Percentiles rank a stretch among this genome's conserved stretches.
Conservation (phyloP, 2,113 vertebrate genomes). For the Hiodon alosoides region DNA sequence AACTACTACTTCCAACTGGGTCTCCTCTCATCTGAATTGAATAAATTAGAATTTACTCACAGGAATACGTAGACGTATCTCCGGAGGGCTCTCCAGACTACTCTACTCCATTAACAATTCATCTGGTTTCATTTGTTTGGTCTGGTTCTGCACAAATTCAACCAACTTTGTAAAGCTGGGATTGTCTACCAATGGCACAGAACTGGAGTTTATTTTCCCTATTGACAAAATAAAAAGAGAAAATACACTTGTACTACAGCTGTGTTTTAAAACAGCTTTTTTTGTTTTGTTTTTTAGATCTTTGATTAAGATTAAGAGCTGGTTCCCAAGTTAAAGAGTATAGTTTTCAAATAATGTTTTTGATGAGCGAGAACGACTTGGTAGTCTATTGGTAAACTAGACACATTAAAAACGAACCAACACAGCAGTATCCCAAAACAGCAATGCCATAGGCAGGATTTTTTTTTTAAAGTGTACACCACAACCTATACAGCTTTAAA, state of each 20-base stretch:
- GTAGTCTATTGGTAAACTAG: conserved; percentile 59
- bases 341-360: conserved; percentile 44
- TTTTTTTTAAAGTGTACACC: conserved; percentile 68
- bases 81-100: no score
- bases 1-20: no score
- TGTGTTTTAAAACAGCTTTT: not conserved
- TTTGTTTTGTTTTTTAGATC: not conserved
- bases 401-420: conserved; percentile 59
- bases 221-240: no score
- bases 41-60: no score
- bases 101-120: no score
- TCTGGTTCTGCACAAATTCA: no score
- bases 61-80: no score
- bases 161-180: no score
- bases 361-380: conserved; percentile 54
- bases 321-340: conserved; percentile 44
- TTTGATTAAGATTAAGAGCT: conserved; percentile 61
- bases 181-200: not conserved
- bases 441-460: conserved; percentile 72
- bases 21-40: no score
- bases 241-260: not conserved
- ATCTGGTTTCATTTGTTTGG: no score
- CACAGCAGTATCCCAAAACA: conserved; percentile 64
- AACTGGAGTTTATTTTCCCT: no score
- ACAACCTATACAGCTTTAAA: conserved; percentile 82